Percentiles rank a stretch among this genome's conserved stretches.
Conservation (phyloP, 2,888 invertebrate species). For the Clanis bilineata region DNA sequence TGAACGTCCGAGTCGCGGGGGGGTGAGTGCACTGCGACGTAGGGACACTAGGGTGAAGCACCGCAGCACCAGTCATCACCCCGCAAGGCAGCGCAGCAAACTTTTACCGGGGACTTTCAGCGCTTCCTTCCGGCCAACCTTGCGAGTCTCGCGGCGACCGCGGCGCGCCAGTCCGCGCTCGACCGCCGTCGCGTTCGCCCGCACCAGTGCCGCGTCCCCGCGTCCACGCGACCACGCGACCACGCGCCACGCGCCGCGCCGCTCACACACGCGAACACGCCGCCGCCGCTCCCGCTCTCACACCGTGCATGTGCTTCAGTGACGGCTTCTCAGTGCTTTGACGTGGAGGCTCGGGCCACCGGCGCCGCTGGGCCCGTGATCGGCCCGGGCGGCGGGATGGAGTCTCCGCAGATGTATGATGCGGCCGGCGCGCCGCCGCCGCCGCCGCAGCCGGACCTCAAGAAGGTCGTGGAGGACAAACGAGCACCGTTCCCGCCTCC, state of each 20-base stretch:
- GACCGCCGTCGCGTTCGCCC: slow-evolving; percentile 10
- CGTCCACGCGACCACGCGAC: slow-evolving; percentile 40
- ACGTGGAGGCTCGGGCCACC: slow-evolving; percentile 76
- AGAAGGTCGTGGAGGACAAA: slow-evolving; percentile 84
- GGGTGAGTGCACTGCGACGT: not conserved
- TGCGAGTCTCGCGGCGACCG: slow-evolving; percentile 56
- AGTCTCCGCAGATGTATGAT: slow-evolving; percentile 94
- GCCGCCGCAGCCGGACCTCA: slow-evolving; percentile 83
- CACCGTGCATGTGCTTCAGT: slow-evolving; percentile 70
- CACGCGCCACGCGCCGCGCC: slow-evolving; percentile 31
- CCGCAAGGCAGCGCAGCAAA: slow-evolving; percentile 35
- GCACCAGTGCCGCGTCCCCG: slow-evolving; percentile 26
- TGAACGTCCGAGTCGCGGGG: not conserved
- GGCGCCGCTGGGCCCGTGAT: slow-evolving; percentile 73
- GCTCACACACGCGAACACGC: slow-evolving; percentile 26
- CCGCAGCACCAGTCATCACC: not conserved
- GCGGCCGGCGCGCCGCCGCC: slow-evolving; percentile 84
- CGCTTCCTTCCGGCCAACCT: slow-evolving; percentile 77
- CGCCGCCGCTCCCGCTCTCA: slow-evolving; percentile 41
- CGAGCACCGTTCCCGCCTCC: slow-evolving; percentile 89
- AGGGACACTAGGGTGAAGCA: not conserved
- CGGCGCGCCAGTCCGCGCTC: slow-evolving; percentile 59
- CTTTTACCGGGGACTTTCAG: slow-evolving; percentile 71
- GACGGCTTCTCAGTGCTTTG: slow-evolving; percentile 75
- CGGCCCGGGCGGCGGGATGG: slow-evolving; percentile 84